These are phyloP conservation scores for Melanostoma scalare DNA, from an alignment of 2,888 invertebrate species.

Conservation along the genomic window DNA sequence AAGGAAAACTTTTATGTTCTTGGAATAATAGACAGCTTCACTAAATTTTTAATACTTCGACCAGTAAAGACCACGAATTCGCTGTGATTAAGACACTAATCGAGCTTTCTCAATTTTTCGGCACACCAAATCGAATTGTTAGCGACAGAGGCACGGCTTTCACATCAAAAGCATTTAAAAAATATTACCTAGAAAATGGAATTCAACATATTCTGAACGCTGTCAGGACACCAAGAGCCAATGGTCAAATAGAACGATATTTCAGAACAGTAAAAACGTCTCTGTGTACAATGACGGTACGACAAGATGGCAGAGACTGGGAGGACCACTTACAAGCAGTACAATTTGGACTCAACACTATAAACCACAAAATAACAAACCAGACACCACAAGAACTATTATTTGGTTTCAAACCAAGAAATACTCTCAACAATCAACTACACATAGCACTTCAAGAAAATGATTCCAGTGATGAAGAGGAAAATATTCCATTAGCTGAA, in stretches of 20 bases:
- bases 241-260: slow-evolving; percentile 67
- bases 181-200: slow-evolving; percentile 57
- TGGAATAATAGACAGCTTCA: slow-evolving; percentile 27
- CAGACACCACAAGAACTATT: slow-evolving; percentile 18
- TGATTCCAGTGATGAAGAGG: slow-evolving; percentile 5
- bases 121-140: slow-evolving; percentile 70
- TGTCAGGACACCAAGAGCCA: slow-evolving; percentile 51
- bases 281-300: background rate
- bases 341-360: slow-evolving; percentile 1
- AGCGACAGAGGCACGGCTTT: slow-evolving; percentile 74
- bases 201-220: slow-evolving; percentile 73
- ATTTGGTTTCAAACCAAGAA: background rate
- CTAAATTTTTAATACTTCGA: slow-evolving; percentile 49
- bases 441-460: background rate
- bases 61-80: slow-evolving; percentile 33
- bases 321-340: slow-evolving; percentile 1
- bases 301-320: slow-evolving; percentile 4
- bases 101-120: slow-evolving; percentile 63
- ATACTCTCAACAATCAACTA: background rate
- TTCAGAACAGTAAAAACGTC: slow-evolving; percentile 4
- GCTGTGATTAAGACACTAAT: slow-evolving; percentile 12
- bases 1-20: slow-evolving; percentile 24
- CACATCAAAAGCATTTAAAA: slow-evolving; percentile 64
- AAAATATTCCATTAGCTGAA: slow-evolving; percentile 1
- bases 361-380: slow-evolving; percentile 5